Evolutionary conservation across 1,140 invertebrate species (phyloP).

Genomic region (Drosophila biarmipes): DNA sequence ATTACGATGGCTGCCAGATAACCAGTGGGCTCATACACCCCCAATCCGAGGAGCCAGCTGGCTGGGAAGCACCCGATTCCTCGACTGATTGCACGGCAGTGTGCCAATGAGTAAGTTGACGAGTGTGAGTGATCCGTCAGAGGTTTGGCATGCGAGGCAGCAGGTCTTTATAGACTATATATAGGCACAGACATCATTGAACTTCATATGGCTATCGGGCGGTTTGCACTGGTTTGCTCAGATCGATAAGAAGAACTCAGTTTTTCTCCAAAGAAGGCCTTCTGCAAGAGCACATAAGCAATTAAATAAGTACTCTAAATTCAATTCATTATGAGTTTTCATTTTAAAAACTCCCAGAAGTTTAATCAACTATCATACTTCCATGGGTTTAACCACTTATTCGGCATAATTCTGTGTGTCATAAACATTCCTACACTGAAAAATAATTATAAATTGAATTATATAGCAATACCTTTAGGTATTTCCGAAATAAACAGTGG

Average conservation of each 20-base stretch:
- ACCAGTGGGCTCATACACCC: conserved; percentile 26
- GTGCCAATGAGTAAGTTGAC: conserved; percentile 43
- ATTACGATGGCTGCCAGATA: conserved; percentile 62
- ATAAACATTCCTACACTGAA: conserved; percentile 6
- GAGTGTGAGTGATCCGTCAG: conserved; percentile 51
- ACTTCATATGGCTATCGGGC: conserved; percentile 33
- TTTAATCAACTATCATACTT: neutral
- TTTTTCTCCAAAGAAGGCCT: neutral
- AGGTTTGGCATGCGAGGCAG: conserved; percentile 54
- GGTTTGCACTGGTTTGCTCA: conserved; percentile 18
- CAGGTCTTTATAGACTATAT: conserved; percentile 48
- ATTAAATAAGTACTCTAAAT: neutral
- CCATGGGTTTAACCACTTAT: conserved; percentile 6
- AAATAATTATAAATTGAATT: neutral
- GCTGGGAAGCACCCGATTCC: conserved; percentile 59
- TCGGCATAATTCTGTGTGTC: conserved; percentile 16
- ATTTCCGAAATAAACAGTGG: neutral
- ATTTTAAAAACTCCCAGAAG: neutral
- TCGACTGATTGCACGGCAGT: conserved; percentile 10
- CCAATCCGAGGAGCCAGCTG: conserved; percentile 9
- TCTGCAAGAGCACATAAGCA: neutral
- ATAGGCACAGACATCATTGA: conserved; percentile 50
- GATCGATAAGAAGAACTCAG: neutral
- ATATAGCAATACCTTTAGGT: too few species aligned
- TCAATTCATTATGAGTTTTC: conserved; percentile 11